phyloP scores from a whole-genome alignment of 2,797 vertebrate genomes.

The Xenopus petersii region DNA sequence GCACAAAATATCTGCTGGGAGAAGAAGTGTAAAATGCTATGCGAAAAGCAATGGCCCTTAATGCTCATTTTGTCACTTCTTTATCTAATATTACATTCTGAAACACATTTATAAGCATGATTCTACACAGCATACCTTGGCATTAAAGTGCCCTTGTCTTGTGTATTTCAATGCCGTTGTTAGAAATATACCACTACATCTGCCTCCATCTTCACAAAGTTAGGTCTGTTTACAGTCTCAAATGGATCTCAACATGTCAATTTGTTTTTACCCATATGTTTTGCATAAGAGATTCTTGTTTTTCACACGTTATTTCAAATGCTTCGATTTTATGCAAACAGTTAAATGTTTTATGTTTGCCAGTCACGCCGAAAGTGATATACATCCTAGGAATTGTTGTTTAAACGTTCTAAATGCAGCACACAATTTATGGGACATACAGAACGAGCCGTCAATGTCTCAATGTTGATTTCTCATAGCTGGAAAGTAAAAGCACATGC shows the following conservation, averaged over 20 bases:
- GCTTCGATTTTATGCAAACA: slow-evolving; percentile 11
- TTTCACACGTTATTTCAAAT: slow-evolving; percentile 38
- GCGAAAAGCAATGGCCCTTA: no score
- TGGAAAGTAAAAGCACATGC: slow-evolving; percentile 44
- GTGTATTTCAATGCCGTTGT: no score
- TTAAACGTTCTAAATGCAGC: slow-evolving; percentile 12
- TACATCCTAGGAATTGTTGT: background rate
- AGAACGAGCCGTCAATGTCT: slow-evolving; percentile 13
- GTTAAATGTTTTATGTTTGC: slow-evolving; percentile 25
- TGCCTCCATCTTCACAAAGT: no score
- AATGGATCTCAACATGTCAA: background rate
- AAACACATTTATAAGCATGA: no score
- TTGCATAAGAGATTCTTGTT: slow-evolving; percentile 13
- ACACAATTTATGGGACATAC: slow-evolving; percentile 19
- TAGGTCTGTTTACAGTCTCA: no score
- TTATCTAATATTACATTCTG: no score
- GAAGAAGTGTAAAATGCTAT: no score
- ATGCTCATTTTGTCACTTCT: no score
- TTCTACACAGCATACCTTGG: no score
- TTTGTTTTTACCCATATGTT: slow-evolving; percentile 31
- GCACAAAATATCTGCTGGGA: no score
- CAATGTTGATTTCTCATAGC: slow-evolving; percentile 21
- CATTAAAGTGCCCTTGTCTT: no score
- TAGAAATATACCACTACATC: no score
- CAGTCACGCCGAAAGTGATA: slow-evolving; percentile 18